Percentiles rank a stretch among this genome's conserved stretches.
These are phyloP conservation scores for Andrena bucephala DNA, from an alignment of 2,888 invertebrate genomes.

Conservation along the genomic window DNA sequence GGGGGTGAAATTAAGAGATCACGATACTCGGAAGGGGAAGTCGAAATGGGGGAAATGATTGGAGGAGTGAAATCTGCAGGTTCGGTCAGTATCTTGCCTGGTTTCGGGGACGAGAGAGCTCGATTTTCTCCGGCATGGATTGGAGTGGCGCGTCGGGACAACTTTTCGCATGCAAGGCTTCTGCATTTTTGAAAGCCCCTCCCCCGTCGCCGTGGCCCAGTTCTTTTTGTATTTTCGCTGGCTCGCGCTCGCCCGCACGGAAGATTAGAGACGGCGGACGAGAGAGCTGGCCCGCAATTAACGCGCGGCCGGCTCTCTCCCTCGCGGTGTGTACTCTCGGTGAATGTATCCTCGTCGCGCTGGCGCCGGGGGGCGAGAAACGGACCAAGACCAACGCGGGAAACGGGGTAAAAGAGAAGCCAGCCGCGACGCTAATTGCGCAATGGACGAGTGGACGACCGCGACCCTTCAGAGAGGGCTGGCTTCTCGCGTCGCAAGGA, in stretches of 20 bases:
- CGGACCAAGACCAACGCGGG: slow-evolving; percentile 7
- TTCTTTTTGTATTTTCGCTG: slow-evolving; percentile 55
- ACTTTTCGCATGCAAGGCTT: slow-evolving; percentile 38
- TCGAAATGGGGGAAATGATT: neutral
- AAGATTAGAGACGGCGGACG: slow-evolving; percentile 56
- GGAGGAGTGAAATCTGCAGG: slow-evolving; percentile 19
- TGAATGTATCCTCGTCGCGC: slow-evolving; percentile 22
- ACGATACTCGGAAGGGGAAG: slow-evolving; percentile 24
- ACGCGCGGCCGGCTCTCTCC: slow-evolving; percentile 26
- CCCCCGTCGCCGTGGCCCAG: slow-evolving; percentile 53
- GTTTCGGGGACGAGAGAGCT: slow-evolving; percentile 8
- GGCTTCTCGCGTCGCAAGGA: slow-evolving; percentile 33
- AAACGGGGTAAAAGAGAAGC: slow-evolving; percentile 35
- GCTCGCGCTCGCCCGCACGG: slow-evolving; percentile 45
- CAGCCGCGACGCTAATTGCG: slow-evolving; percentile 67
- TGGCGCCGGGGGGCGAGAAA: neutral
- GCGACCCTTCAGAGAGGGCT: slow-evolving; percentile 34
- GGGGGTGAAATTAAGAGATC: slow-evolving; percentile 51
- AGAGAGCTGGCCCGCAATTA: slow-evolving; percentile 44
- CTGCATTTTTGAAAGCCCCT: slow-evolving; percentile 38
- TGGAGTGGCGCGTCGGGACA: slow-evolving; percentile 20
- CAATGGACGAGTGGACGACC: slow-evolving; percentile 57
- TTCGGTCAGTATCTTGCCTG: slow-evolving; percentile 13
- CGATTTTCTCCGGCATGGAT: slow-evolving; percentile 21
- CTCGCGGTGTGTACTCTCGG: slow-evolving; percentile 16